Evolutionary conservation across 2,113 vertebrate genomes (phyloP).

Genomic region (Telmatochromis sp.): DNA sequence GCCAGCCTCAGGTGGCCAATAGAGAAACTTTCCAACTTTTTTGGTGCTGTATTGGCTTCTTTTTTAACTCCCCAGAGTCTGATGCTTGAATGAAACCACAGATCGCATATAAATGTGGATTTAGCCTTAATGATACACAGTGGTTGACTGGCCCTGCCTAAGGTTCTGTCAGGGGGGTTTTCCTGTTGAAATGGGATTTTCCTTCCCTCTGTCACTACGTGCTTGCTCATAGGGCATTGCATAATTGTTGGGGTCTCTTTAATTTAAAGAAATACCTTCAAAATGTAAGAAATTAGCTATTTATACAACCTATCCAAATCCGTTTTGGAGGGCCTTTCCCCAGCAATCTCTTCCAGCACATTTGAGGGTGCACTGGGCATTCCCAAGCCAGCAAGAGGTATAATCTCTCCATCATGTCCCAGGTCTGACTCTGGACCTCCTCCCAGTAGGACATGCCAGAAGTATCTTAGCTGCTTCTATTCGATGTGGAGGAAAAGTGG

Average conservation of each 20-base stretch:
- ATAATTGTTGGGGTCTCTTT: background rate
- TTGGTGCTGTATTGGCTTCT: background rate
- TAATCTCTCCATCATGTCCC: background rate
- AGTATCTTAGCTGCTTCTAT: background rate
- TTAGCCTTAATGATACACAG: background rate
- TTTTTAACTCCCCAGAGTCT: background rate
- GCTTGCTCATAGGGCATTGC: background rate
- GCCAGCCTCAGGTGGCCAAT: background rate
- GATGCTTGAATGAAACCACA: background rate
- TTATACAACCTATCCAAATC: background rate
- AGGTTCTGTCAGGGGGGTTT: background rate
- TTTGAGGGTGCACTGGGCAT: background rate
- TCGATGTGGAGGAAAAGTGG: background rate
- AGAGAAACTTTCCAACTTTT: background rate
- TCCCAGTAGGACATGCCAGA: background rate
- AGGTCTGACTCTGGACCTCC: background rate
- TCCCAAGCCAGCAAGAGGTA: background rate
- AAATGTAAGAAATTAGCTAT: background rate
- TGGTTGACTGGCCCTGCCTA: background rate
- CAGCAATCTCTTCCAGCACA: background rate
- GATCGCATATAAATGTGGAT: background rate
- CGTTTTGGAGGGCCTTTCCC: background rate
- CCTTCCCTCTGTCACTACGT: background rate
- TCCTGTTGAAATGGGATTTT: background rate
- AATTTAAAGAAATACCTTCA: background rate